A percentile compares a stretch with the other conserved stretches of the same genome.
phyloP scores from a whole-genome alignment of 2,797 vertebrate genomes.

The Podargus strigoides region DNA sequence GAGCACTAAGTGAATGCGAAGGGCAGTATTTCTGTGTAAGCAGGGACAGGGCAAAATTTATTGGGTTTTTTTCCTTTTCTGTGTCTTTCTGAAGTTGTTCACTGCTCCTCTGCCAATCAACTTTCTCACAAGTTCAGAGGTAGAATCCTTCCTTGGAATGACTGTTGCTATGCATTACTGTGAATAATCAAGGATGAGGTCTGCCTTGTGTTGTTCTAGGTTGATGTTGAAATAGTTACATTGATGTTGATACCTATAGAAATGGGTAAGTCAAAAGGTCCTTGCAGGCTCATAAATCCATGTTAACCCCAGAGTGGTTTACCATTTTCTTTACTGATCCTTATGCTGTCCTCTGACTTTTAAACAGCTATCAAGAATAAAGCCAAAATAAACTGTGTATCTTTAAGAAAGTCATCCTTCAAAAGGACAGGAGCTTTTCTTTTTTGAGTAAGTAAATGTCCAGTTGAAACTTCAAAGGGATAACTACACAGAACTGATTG shows the following conservation, averaged over 20 bases:
- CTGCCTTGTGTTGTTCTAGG: not conserved
- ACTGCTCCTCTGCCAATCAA: not conserved
- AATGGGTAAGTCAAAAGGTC: not conserved
- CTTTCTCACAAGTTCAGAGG: not conserved
- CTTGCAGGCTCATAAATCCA: not conserved
- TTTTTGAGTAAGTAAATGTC: conserved; percentile 1
- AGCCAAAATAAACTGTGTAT: not conserved
- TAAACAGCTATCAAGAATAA: not conserved
- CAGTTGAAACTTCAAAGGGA: conserved; percentile 47
- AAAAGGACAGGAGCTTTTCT: not conserved
- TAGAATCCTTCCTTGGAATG: not conserved
- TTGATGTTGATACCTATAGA: not conserved
- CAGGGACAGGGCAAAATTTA: not conserved
- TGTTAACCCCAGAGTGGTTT: not conserved
- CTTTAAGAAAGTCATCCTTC: not conserved
- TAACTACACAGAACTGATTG: not conserved
- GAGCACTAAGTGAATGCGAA: not conserved
- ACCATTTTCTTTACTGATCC: not conserved
- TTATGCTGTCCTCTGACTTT: not conserved
- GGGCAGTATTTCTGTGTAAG: not conserved
- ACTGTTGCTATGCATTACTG: not conserved
- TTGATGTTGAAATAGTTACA: no score
- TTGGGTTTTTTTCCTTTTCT: not conserved
- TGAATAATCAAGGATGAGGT: not conserved
- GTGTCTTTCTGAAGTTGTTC: not conserved